These are phyloP conservation scores for Polymixis lichenea DNA, from an alignment of 2,888 invertebrate genomes.

Conservation along the genomic window DNA sequence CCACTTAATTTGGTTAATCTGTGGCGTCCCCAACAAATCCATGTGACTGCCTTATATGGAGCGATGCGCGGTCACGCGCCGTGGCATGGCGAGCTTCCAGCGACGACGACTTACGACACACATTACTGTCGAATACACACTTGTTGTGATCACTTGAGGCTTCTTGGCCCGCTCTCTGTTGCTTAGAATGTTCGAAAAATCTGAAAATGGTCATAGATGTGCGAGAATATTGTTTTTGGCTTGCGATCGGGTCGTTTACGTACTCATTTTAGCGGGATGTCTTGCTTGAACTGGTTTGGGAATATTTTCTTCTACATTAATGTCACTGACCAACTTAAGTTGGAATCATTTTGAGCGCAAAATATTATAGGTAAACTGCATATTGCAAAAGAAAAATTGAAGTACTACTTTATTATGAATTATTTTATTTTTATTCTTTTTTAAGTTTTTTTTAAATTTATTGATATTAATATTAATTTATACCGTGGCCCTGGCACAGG, in stretches of 20 bases:
- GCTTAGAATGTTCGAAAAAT: conserved; percentile 43
- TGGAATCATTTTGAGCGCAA: too few species aligned
- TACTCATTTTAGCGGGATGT: not conserved
- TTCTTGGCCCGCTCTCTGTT: conserved; percentile 32
- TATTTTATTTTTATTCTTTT: too few species aligned
- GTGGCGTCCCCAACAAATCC: not conserved
- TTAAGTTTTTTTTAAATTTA: too few species aligned
- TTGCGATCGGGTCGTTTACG: not conserved
- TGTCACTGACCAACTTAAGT: too few species aligned
- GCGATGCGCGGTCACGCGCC: conserved; percentile 15
- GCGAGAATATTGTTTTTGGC: conserved; percentile 48
- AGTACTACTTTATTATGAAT: too few species aligned
- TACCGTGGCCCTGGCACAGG: too few species aligned
- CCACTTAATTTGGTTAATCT: conserved; percentile 11
- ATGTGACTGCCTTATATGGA: conserved; percentile 2
- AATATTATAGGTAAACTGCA: too few species aligned
- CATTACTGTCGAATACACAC: conserved; percentile 64
- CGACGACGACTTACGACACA: conserved; percentile 42
- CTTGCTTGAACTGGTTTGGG: not conserved
- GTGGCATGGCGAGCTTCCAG: conserved; percentile 59
- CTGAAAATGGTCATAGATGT: conserved; percentile 10
- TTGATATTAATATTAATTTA: too few species aligned
- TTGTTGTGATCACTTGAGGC: conserved; percentile 38
- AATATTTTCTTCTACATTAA: too few species aligned
- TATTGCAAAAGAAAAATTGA: too few species aligned